phyloP scores from a whole-genome alignment of 2,797 vertebrate genomes.

The Sebastes nivosus region DNA sequence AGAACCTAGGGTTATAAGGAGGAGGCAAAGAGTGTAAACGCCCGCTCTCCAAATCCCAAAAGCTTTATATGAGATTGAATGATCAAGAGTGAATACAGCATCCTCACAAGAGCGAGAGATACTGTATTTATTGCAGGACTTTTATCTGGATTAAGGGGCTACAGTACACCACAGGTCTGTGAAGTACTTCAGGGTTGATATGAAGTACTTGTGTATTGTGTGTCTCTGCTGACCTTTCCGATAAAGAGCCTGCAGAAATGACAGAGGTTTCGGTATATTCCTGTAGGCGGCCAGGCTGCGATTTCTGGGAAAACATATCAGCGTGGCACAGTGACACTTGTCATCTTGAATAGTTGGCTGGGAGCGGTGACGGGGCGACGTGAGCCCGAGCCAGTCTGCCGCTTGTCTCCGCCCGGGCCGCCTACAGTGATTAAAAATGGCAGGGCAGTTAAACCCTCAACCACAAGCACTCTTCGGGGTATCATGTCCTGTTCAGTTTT shows the following conservation, averaged over 20 bases:
- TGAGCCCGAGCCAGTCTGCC: constrained; percentile 42
- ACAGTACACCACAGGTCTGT: background rate
- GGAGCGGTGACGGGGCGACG: constrained; percentile 27
- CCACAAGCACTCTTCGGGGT: constrained; percentile 24
- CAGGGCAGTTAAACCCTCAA: constrained; percentile 62
- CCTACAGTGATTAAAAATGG: constrained; percentile 62
- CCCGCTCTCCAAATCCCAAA: constrained; percentile 39
- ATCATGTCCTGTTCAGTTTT: constrained; percentile 52
- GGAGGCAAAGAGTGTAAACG: constrained; percentile 43
- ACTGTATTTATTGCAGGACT: background rate
- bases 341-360: constrained; percentile 51
- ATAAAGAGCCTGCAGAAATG: constrained; percentile 23
- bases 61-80: constrained; percentile 44
- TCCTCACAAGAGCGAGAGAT: constrained; percentile 17
- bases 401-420: constrained; percentile 39
- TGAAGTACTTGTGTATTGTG: constrained; percentile 11
- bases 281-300: constrained; percentile 15
- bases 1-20: constrained; percentile 44
- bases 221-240: constrained; percentile 40
- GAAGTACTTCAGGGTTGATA: constrained; percentile 17
- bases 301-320: constrained; percentile 36
- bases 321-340: constrained; percentile 49
- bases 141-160: constrained; percentile 8
- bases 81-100: constrained; percentile 20
- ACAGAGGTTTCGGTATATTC: constrained; percentile 16